Percentiles rank a stretch among this genome's conserved stretches.
phyloP scores from a whole-genome alignment of 2,113 vertebrate species.

The Chloropsis hardwickii region DNA sequence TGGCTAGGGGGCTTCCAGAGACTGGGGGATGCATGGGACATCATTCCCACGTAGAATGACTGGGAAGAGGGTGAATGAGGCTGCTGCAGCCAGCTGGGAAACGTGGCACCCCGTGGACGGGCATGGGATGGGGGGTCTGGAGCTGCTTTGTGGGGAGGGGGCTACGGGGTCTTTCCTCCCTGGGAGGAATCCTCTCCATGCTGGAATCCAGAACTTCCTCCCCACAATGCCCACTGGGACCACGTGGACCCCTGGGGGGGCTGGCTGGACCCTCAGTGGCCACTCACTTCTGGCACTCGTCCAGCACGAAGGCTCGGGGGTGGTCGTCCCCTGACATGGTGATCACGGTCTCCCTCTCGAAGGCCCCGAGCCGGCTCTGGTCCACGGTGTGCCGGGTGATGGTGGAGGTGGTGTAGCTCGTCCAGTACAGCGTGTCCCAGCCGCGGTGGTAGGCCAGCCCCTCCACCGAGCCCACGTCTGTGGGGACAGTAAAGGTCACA shows the following conservation, averaged over 20 bases:
- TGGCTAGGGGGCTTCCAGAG: background rate
- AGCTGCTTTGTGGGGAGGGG: background rate
- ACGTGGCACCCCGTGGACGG: fast-evolving
- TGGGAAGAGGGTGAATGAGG: background rate
- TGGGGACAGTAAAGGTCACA: background rate
- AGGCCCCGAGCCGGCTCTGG: constrained; percentile 86
- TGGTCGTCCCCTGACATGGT: constrained; percentile 97
- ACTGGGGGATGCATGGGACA: background rate
- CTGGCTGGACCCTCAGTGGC: fast-evolving
- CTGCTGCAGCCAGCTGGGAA: background rate
- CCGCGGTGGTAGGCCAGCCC: constrained; percentile 93
- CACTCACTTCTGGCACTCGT: constrained; percentile 94
- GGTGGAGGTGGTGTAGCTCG: constrained; percentile 95
- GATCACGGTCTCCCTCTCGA: constrained; percentile 92
- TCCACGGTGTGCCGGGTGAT: constrained; percentile 94
- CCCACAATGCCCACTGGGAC: background rate
- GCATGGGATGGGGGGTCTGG: fast-evolving
- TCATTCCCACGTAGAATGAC: fast-evolving
- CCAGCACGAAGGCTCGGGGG: constrained; percentile 92
- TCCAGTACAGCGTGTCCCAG: constrained; percentile 98
- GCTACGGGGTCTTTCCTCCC: background rate
- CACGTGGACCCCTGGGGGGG: fast-evolving
- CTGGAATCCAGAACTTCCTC: background rate
- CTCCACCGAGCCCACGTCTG: constrained; percentile 95
- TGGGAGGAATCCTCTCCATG: background rate